Evolutionary conservation across 1,140 invertebrate genomes (phyloP), one percentile per base, ranked within the genome.

Genomic region (Saccostrea cuccullata): DNA sequence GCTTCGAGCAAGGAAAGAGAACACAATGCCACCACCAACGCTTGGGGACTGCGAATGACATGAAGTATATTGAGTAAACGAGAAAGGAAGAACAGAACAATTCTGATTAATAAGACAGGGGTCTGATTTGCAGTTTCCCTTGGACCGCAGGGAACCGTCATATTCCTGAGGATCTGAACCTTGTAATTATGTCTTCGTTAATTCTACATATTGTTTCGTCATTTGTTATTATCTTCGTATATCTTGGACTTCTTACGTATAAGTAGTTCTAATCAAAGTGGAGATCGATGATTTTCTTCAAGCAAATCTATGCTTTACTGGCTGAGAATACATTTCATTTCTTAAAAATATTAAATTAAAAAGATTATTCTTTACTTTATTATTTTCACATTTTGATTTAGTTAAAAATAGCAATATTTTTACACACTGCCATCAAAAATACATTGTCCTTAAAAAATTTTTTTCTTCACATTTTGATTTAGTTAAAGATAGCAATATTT

Each of bases 11-110:
- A 77, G 6, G 30, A 36, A 77, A 36, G 70, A 26, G 26, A 77
- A 36, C 23, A 13, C 8, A 30, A 77, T 26, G 70, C 70, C 30
- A 13, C 12, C 26, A 26, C 23, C 9, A 8, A 12, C 70, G 26
- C 70, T 77, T 8, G 15, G 70, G 70, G 70, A 77, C 70, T 77
- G 70, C 30, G 30, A 30, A 23, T 77, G 70, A 77, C 70, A 30
- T 26, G 70, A 77, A 77, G 36, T 77, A 77, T 77, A 77, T 77
- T 36, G 70, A 77, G 70, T 36, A 77, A 36, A 77, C 26, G 70
- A 77, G 70, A 30, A 77, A 36, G 70, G 26, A 77, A 77, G 70
- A 6, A 36, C 30, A 13, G 70, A 30, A 30, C 11, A 77, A 11
- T 36, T 23, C 30, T 77, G 70, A 77, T 77, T 77, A 77, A 77